A percentile compares a stretch with the other conserved stretches of the same genome.
Evolutionary conservation across 2,113 vertebrate species (phyloP).

Genomic region (Ciconia stormi): DNA sequence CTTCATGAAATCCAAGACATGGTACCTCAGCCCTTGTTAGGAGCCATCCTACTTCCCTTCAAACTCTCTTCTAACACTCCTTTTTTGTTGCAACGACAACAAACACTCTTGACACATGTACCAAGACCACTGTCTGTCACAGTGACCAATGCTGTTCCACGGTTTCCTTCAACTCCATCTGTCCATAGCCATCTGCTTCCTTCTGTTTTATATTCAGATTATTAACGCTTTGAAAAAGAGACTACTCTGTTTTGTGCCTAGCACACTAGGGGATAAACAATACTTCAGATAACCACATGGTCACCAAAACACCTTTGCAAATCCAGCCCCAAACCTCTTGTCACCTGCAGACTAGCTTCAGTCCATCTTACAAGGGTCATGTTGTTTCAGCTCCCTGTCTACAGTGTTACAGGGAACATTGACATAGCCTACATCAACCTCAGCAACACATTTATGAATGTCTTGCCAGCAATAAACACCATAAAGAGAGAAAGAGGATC

Average conservation of each 20-base stretch:
- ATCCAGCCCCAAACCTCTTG: neutral
- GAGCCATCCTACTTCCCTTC: neutral
- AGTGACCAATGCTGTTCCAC: neutral
- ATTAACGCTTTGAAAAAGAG: neutral
- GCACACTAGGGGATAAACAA: neutral
- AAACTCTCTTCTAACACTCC: neutral
- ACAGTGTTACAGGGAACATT: accelerated
- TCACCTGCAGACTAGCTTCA: neutral
- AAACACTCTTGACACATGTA: neutral
- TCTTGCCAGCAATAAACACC: neutral
- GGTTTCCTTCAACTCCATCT: neutral
- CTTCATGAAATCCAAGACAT: neutral
- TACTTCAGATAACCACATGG: neutral
- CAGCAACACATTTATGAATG: neutral
- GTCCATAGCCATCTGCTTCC: neutral
- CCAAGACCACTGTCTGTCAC: neutral
- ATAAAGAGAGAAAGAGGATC: neutral
- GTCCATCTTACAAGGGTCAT: too few species aligned
- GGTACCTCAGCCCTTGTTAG: neutral
- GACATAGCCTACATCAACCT: too few species aligned
- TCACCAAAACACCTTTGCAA: neutral
- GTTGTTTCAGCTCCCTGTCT: neutral
- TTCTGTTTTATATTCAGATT: neutral
- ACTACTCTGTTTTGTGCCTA: too few species aligned
- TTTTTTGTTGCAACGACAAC: neutral